Base-by-base conservation (phyloP, 1,140 invertebrate species). In the Plutomurus gul region DNA sequence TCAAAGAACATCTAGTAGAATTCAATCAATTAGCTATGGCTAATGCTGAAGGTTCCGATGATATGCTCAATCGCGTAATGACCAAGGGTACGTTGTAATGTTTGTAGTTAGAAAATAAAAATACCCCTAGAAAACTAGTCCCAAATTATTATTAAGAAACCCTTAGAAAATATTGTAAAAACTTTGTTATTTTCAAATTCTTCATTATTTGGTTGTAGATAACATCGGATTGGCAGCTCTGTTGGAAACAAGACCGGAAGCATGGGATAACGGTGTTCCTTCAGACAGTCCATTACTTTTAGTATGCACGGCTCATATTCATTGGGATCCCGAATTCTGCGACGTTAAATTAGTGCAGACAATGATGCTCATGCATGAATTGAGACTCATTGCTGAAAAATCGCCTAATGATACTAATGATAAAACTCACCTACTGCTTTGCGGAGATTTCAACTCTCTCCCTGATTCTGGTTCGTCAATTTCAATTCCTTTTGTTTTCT, bases 321-420 rank as follows among this genome's bases (percentile, higher is more conserved):
- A 99, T 88, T 99, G 98, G 98, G 98, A 99, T 90, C 98, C 98
- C 1, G 97, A 99, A 88, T 99, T 94, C 87, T 99, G 96, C 85
- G 98, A 99, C 88, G 98, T 99, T n/a, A 99, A 99, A 88, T 89
- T 99, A 1, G 99, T 99, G 81, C 98, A 99, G 87, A 98, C 95
- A 16, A 99, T 99, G 95, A 99, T 99, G 97, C 88, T 99, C 79
- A 95, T 96, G 88, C 94, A 96, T 86, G 97, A 99, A 87, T 87
- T 95, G 77, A 91, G 93, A 84, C 90, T 89, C 51, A 95, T 96
- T 83, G 89, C 95, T 60, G 94, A 96, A 84, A 93, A 96, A 86
- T 85, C 85, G 40, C 84, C 90, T 81, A 89, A 89, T 76, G 88
- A 88, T 18, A 89, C 91, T 84, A 88, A 92, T 80, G 94, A 93